Evolutionary conservation across 2,888 invertebrate species (phyloP).

Genomic region (Bellardia bayeri): DNA sequence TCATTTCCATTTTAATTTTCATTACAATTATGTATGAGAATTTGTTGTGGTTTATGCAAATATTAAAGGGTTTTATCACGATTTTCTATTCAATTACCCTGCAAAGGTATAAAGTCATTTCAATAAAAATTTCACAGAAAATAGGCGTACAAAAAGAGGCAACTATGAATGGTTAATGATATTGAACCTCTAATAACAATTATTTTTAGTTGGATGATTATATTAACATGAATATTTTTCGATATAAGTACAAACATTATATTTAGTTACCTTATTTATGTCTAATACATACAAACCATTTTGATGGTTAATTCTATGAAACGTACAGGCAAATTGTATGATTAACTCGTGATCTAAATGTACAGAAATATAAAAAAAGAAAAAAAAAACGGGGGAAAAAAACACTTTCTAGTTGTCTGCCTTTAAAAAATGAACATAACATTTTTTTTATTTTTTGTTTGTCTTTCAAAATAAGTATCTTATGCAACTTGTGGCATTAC

Average conservation of each 20-base stretch:
- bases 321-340: constrained; percentile 12
- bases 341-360: constrained; percentile 63
- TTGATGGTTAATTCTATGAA: not conserved
- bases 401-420: constrained; percentile 36
- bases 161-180: constrained; percentile 38
- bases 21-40: not conserved
- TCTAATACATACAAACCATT: too few species aligned
- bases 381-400: constrained; percentile 34
- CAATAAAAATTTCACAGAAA: not conserved
- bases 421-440: constrained; percentile 1
- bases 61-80: constrained; percentile 36
- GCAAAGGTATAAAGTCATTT: not conserved
- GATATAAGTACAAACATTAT: not conserved
- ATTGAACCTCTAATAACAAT: constrained; percentile 45
- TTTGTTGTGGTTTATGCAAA: constrained; percentile 32
- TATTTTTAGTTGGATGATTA: constrained; percentile 25
- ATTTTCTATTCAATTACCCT: constrained; percentile 29
- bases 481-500: constrained; percentile 57
- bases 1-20: not conserved
- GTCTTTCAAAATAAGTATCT: constrained; percentile 49
- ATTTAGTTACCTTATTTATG: not conserved
- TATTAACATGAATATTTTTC: not conserved
- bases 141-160: constrained; percentile 1
- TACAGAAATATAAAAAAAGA: not conserved
- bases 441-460: constrained; percentile 7